Conservation (phyloP, 2,888 invertebrate species). For the Catotricha subobsoleta region DNA sequence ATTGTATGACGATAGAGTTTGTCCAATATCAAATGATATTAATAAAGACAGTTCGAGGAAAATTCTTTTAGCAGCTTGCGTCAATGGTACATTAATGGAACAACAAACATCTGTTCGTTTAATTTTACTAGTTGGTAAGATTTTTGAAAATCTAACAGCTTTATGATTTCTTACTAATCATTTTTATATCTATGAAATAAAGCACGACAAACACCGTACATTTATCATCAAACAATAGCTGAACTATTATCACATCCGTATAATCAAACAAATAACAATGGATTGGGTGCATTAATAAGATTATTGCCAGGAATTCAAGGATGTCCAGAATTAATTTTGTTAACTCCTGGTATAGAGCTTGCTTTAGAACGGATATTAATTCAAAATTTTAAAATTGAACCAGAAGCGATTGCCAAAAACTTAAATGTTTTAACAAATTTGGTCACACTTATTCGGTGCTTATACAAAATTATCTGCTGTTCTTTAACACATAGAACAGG, state of each 20-base stretch:
- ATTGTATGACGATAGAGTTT: conserved; percentile 30
- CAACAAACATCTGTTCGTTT: conserved; percentile 42
- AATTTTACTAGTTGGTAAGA: conserved; percentile 35
- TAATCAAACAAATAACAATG: conserved; percentile 16
- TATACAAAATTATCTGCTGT: too few species aligned
- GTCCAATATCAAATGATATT: conserved; percentile 36
- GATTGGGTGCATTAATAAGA: conserved; percentile 25
- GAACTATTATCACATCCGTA: conserved; percentile 23
- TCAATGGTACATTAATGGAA: conserved; percentile 34
- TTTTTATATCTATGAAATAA: too few species aligned
- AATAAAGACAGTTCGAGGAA: conserved; percentile 38
- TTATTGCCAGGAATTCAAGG: conserved; percentile 25
- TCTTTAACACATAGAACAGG: not conserved
- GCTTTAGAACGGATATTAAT: conserved; percentile 24
- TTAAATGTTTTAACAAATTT: conserved; percentile 32
- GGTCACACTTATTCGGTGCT: conserved; percentile 25
- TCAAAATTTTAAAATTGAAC: conserved; percentile 17
- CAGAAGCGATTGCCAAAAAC: conserved; percentile 21
- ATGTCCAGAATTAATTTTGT: conserved; percentile 22
- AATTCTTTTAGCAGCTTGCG: conserved; percentile 31
- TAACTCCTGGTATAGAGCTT: conserved; percentile 26
- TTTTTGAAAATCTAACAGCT: not conserved
- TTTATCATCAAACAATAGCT: conserved; percentile 28
- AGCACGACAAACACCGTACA: conserved; percentile 26
- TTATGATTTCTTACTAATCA: not conserved